Conservation (phyloP, 2,888 invertebrate species). For the Eugnorisma glareosa region DNA sequence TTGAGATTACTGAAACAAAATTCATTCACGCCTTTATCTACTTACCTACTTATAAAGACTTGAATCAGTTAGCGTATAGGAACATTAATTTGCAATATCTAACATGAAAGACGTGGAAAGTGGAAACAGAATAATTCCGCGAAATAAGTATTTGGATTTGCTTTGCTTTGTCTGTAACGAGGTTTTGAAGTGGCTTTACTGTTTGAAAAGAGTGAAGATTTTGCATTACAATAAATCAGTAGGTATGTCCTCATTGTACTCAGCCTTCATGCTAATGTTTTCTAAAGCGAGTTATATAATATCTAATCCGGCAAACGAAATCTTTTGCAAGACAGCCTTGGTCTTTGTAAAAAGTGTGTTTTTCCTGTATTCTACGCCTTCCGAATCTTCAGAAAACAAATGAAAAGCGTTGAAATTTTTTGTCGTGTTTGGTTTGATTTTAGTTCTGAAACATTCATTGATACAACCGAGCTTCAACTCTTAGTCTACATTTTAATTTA, state of each 20-base stretch:
- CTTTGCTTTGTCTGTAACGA: conserved; percentile 12
- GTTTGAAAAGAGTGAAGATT: background rate
- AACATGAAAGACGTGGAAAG: background rate
- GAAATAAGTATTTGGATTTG: conserved; percentile 17
- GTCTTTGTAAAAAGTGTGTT: background rate
- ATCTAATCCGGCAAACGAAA: background rate
- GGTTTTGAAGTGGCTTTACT: background rate
- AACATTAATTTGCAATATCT: background rate
- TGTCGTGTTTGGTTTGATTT: background rate
- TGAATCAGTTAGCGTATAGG: background rate
- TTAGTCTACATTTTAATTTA: background rate
- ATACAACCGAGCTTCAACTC: background rate
- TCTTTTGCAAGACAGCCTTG: background rate
- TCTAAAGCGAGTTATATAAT: background rate
- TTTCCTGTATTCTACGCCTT: background rate
- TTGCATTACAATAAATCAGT: conserved; percentile 32
- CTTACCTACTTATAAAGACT: background rate
- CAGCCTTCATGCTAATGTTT: conserved; percentile 14
- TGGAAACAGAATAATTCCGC: conserved; percentile 8
- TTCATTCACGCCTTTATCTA: background rate
- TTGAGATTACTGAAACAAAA: conserved; percentile 2
- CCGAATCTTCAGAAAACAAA: background rate
- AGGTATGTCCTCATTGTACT: no score
- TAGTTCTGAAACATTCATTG: background rate
- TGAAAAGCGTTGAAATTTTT: background rate